Evolutionary conservation across 2,888 invertebrate genomes (phyloP).

Genomic region (Gymnosoma rotundatum): DNA sequence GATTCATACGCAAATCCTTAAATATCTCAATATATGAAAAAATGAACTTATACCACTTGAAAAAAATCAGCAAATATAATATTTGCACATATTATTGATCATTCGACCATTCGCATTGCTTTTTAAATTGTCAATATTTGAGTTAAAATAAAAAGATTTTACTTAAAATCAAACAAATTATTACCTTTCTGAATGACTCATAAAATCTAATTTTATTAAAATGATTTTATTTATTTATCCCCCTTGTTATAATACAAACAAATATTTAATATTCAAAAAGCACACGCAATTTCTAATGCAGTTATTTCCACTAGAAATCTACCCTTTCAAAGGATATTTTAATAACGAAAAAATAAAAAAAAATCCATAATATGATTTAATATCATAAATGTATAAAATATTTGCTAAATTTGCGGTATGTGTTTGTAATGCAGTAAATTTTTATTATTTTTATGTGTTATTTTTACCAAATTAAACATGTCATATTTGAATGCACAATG

Average conservation of each 20-base stretch:
- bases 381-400: slow-evolving; percentile 15
- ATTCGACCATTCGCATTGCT: too few species aligned
- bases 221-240: slow-evolving; percentile 12
- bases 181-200: too few species aligned
- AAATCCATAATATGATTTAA: neutral
- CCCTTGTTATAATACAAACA: slow-evolving; percentile 12
- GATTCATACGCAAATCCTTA: too few species aligned
- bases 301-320: slow-evolving; percentile 40
- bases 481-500: slow-evolving; percentile 55
- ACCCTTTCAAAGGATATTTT: slow-evolving; percentile 14
- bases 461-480: slow-evolving; percentile 61
- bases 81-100: too few species aligned
- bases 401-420: slow-evolving; percentile 34
- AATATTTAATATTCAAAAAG: slow-evolving; percentile 34
- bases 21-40: too few species aligned
- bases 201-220: neutral
- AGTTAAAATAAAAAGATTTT: too few species aligned
- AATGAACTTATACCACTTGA: too few species aligned
- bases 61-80: too few species aligned
- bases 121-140: too few species aligned
- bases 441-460: slow-evolving; percentile 30
- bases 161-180: too few species aligned
- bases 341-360: neutral
- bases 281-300: slow-evolving; percentile 40
- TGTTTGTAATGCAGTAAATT: slow-evolving; percentile 48